Evolutionary conservation across 2,797 vertebrate species (phyloP).

Genomic region (Gastrophryne carolinensis): DNA sequence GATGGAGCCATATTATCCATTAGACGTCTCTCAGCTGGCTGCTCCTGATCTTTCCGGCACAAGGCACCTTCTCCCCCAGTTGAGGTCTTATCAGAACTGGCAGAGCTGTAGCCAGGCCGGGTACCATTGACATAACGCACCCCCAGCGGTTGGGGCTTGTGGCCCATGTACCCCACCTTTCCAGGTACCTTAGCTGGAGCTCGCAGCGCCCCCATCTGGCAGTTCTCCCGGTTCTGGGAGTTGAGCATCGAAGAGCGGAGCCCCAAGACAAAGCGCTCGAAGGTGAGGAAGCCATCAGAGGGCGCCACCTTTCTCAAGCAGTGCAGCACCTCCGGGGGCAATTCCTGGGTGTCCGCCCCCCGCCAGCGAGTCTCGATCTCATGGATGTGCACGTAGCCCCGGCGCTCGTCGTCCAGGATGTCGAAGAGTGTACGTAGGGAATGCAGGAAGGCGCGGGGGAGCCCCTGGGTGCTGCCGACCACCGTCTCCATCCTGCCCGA

Average conservation of each 20-base stretch:
- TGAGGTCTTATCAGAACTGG: conserved; percentile 58
- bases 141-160: conserved; percentile 32
- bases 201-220: conserved; percentile 8
- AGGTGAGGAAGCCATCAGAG: conserved; percentile 86
- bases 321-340: conserved; percentile 83
- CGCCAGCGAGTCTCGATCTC: conserved; percentile 95
- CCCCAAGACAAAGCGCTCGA: conserved; percentile 89
- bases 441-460: conserved; percentile 86
- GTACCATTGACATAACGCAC: conserved; percentile 33
- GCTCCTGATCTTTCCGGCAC: not conserved
- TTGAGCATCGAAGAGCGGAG: conserved; percentile 82
- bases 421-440: conserved; percentile 91
- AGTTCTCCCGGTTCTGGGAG: conserved; percentile 63
- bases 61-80: conserved; percentile 54
- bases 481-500: conserved; percentile 56
- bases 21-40: not conserved
- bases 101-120: conserved; percentile 42
- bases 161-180: conserved; percentile 3
- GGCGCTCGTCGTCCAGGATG: conserved; percentile 85
- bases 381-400: conserved; percentile 87
- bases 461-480: conserved; percentile 74
- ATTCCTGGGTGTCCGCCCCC: conserved; percentile 78
- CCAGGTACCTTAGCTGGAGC: conserved; percentile 43
- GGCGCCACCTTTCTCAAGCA: conserved; percentile 82
- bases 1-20: conserved; percentile 9